Base-by-base conservation (phyloP, 2,797 vertebrate genomes). In the Dromococcyx pavoninus region DNA sequence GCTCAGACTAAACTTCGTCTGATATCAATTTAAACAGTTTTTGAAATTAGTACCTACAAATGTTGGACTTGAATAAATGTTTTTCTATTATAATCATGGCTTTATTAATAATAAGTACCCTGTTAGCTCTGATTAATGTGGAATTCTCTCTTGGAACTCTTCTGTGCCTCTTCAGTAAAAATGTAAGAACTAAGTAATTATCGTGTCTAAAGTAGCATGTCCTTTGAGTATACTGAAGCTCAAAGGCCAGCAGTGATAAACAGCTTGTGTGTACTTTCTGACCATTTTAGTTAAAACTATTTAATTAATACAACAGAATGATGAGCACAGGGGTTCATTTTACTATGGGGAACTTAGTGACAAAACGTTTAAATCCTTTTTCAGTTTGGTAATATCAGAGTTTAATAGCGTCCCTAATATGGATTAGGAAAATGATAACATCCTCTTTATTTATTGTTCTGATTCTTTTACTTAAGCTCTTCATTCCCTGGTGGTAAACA, bases 61-160 rank as follows among this genome's bases (percentile, higher is more conserved):
- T 95, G 86, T 57, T 93, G 51, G 85, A 83, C 79, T n/a, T 84
- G 85, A 95, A 96, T 96, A 94, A 90, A 93, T 94, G 65, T 85
- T 94, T 92, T 93, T 64, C 85, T 94, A 66, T 93, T 94, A 84
- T 93, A 97, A 95, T 95, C 72, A 84, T 76, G 64, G 71, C 92
- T 93, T 91, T 96, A 96, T 97, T 97, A 95, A 61, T 93, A 88
- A 83, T 96, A 95, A 96, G 90, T 94, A 91, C 72, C 85, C 92
- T 97, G 91, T 95, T 95, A 96, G 79, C 88, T 95, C 94, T 96
- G 96, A 97, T 97, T 97, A 97, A 97, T 95, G 81, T 93, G 91
- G 94, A 97, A 93, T 86, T 94, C 94, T 97, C 91, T 94, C 86
- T 91, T 97, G 96, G 96, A 96, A 71, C 76, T 94, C 90, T 94